phyloP scores from a whole-genome alignment of 2,797 vertebrate genomes.

The Xenopus petersii region DNA sequence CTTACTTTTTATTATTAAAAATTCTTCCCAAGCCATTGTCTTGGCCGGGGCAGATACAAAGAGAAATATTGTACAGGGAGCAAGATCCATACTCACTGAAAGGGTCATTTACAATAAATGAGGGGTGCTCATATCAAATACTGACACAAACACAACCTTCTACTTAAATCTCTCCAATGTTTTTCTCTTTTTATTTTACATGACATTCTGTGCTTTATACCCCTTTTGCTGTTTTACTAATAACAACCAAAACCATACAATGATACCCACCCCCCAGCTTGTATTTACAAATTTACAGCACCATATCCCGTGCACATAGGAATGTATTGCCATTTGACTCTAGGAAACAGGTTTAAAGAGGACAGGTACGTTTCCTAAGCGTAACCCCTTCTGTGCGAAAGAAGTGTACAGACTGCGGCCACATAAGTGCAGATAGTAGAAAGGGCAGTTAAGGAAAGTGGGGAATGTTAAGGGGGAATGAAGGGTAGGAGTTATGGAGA shows the following conservation, averaged over 20 bases:
- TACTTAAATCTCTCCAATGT: slow-evolving; percentile 68
- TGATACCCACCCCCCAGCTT: slow-evolving; percentile 67
- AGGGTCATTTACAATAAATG: slow-evolving; percentile 74
- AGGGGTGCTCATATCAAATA: slow-evolving; percentile 73
- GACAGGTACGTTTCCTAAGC: slow-evolving; percentile 22
- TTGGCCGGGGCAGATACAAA: slow-evolving; percentile 63
- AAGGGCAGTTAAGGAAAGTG: not conserved
- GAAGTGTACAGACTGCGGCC: slow-evolving; percentile 23
- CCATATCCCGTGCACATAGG: slow-evolving; percentile 72
- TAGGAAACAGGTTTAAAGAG: slow-evolving; percentile 67
- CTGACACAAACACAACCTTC: slow-evolving; percentile 58
- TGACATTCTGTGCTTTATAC: slow-evolving; percentile 68
- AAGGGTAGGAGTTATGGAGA: not conserved
- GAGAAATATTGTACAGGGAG: slow-evolving; percentile 78
- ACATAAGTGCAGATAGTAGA: slow-evolving; percentile 32
- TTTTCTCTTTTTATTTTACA: slow-evolving; percentile 63
- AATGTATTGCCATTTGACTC: slow-evolving; percentile 80
- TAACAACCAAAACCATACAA: slow-evolving; percentile 63
- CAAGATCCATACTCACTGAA: slow-evolving; percentile 67
- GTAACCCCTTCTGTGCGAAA: slow-evolving; percentile 24
- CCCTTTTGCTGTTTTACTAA: slow-evolving; percentile 66
- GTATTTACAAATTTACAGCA: slow-evolving; percentile 60
- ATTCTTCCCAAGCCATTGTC: slow-evolving; percentile 39
- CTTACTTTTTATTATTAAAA: slow-evolving; percentile 70
- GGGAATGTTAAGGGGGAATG: no score